Evolutionary conservation across 2,113 vertebrate genomes (phyloP).

Genomic region (Bubo scandiacus): DNA sequence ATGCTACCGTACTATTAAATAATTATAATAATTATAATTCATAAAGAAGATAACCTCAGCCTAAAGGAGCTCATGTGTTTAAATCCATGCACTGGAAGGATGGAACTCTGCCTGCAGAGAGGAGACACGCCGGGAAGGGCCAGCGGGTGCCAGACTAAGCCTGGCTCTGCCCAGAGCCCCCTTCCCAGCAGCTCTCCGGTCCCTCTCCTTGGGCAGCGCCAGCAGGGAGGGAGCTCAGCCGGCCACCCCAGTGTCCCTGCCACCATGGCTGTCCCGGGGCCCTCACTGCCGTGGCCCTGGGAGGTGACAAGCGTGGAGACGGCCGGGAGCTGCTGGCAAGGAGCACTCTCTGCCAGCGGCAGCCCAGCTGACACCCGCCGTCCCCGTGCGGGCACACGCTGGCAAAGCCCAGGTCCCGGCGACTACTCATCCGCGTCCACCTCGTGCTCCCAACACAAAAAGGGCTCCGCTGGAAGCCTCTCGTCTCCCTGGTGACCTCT

Average conservation of each 20-base stretch:
- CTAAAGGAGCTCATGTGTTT: neutral
- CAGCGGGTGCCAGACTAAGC: rapidly evolving
- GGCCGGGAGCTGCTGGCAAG: neutral
- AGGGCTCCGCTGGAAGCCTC: neutral
- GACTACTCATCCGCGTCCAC: neutral
- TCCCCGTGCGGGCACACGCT: neutral
- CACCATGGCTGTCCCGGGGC: rapidly evolving
- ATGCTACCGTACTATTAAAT: slow-evolving; percentile 7
- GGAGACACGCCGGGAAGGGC: neutral
- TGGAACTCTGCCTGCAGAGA: neutral
- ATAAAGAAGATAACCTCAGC: slow-evolving; percentile 26
- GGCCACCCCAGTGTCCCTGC: neutral
- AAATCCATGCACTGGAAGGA: neutral
- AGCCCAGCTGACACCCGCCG: rapidly evolving
- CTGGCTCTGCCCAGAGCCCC: neutral
- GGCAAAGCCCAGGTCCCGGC: neutral
- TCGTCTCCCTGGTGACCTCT: neutral
- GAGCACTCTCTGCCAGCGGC: neutral
- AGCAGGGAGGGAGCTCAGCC: neutral
- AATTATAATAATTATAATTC: slow-evolving; percentile 13
- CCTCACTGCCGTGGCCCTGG: rapidly evolving
- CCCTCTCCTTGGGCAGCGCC: neutral
- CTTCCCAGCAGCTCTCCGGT: rapidly evolving
- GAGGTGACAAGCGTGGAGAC: neutral
- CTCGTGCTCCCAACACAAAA: neutral